Evolutionary conservation across 1,140 invertebrate species (phyloP).

Genomic region (Mya arenaria): DNA sequence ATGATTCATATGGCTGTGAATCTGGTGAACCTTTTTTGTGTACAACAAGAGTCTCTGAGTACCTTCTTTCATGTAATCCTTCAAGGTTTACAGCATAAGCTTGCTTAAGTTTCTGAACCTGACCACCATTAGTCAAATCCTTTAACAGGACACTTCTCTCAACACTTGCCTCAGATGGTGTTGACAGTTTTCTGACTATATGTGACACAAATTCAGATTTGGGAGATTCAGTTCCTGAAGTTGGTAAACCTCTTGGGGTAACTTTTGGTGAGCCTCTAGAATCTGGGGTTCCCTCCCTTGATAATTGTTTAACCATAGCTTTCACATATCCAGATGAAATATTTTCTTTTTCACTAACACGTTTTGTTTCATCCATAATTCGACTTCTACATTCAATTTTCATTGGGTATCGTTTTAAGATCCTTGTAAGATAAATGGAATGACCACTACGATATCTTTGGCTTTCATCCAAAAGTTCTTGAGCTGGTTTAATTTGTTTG

Average conservation of each 20-base stretch:
- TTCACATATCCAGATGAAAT: slow-evolving; percentile 71
- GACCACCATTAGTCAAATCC: slow-evolving; percentile 72
- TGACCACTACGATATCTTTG: slow-evolving; percentile 75
- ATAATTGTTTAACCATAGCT: slow-evolving; percentile 71
- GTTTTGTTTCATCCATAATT: slow-evolving; percentile 35
- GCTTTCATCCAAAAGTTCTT: slow-evolving; percentile 75
- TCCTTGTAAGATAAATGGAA: slow-evolving; percentile 70
- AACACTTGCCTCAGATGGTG: slow-evolving; percentile 62
- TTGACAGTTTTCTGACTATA: slow-evolving; percentile 70
- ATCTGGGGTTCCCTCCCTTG: slow-evolving; percentile 73
- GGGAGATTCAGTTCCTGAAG: slow-evolving; percentile 73
- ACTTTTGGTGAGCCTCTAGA: slow-evolving; percentile 54
- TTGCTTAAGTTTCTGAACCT: slow-evolving; percentile 68
- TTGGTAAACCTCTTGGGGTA: slow-evolving; percentile 54
- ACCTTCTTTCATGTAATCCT: slow-evolving; percentile 55
- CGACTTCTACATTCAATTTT: slow-evolving; percentile 53
- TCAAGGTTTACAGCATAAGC: slow-evolving; percentile 59
- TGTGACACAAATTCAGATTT: slow-evolving; percentile 73
- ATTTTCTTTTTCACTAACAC: slow-evolving; percentile 72
- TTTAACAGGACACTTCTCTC: slow-evolving; percentile 62
- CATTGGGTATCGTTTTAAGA: slow-evolving; percentile 70
- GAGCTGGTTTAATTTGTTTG: slow-evolving; percentile 73
- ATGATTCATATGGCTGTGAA: slow-evolving; percentile 40
- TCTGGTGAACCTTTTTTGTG: slow-evolving; percentile 59
- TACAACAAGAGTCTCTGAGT: slow-evolving; percentile 58